Evolutionary conservation across 35 echinoderm and acorn worm species (phyloP), one percentile per base, ranked within the genome.

Genomic region (Acanthaster planci): DNA sequence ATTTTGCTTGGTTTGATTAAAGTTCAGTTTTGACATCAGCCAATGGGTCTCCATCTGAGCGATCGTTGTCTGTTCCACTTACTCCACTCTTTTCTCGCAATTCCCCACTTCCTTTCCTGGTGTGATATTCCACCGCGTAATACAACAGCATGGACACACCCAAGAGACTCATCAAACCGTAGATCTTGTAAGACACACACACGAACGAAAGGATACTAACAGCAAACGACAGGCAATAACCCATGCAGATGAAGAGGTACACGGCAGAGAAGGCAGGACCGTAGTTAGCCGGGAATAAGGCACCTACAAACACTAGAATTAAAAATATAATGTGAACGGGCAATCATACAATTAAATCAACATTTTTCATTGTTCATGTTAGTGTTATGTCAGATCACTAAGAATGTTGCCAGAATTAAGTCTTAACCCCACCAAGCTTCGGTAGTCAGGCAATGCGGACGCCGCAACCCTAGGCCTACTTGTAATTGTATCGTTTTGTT

Each of bases 261-360:
- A 78, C 81, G 36, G 88, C 88, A 1, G 91, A 84, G 58, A 93
- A 93, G 6, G 86, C 87, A 23, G 87, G 34, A n/a, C 85, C 91
- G 53, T 93, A 82, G 52, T 82, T 29, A 7, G 64, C 58, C 38
- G 87, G 79, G 55, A 93, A 93, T 27, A 89, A 39, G 15, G 80
- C 81, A 10, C 91, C 86, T 67, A 89, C 47, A 38, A 93, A 51
- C 5, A 86, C 91, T 93, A 82, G 15, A 84, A 89, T 9, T 2
- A n/a, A 10, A 18, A 59, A 59, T 14, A 59, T 59, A 18, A 14
- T n/a, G 56, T n/a, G 19, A 5, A 26, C 27, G 56, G 18, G 56
- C 27, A 59, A 0, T 6, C 19, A 0, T 0, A 21, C 18, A 60
- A 32, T 32, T 42, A 54, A 32, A 60, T 34, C 60, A 72, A 86